Conservation (phyloP, 2,113 vertebrate species). For the Marmota flaviventris region DNA sequence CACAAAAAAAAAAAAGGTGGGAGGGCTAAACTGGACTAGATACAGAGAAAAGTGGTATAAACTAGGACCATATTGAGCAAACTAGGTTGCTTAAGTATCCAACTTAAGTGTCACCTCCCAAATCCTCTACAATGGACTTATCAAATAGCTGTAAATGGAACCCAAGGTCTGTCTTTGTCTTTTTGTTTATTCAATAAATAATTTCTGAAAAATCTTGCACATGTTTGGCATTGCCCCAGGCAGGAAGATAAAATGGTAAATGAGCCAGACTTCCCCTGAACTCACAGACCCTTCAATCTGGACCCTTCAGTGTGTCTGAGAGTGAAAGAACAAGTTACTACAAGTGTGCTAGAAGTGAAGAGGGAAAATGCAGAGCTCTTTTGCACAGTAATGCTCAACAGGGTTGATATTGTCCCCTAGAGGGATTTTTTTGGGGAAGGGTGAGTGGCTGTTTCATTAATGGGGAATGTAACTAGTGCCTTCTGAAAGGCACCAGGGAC, state of each 20-base stretch:
- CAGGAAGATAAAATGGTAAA: neutral
- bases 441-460: neutral
- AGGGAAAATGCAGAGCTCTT: neutral
- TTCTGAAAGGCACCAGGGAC: slow-evolving; percentile 10
- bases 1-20: neutral
- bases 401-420: neutral
- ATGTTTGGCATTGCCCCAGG: neutral
- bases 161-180: neutral
- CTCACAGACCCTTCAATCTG: neutral
- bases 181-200: slow-evolving; percentile 12
- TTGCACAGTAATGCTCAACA: neutral
- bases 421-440: neutral
- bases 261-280: neutral
- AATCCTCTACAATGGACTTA: neutral
- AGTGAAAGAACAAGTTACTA: neutral
- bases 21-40: neutral
- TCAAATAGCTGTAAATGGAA: neutral
- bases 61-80: neutral
- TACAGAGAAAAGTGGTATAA: neutral
- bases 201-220: neutral
- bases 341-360: neutral
- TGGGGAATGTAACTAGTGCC: neutral
- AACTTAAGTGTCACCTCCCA: neutral
- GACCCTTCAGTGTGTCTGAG: neutral
- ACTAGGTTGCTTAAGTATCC: neutral